Evolutionary conservation across 2,797 vertebrate genomes (phyloP), one percentile per base, ranked within the genome.

Genomic region (Tinamus major): DNA sequence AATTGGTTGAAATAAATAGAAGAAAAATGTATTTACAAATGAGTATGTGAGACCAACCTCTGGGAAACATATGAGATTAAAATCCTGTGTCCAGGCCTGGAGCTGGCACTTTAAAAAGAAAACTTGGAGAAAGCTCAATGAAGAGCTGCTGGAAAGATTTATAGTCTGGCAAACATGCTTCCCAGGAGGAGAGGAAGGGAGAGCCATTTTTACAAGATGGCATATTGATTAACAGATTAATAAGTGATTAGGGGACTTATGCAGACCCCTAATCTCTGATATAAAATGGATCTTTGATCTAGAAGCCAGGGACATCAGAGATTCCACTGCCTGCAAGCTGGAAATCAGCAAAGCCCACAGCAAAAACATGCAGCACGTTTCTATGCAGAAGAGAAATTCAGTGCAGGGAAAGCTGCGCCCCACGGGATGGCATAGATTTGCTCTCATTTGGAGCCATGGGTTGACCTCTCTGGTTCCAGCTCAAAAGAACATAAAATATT

Each of bases 61-160:
- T 84, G 74, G 70, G 42, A 87, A 91, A 70, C 37, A 70, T 3
- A 2, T 64, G 70, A 95, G 61, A 87, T 81, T 44, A 71, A 91
- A 95, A 84, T 70, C 56, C 21, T 70, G 13, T 77, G 77, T 77
- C 92, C 89, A 85, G 67, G 88, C 49, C 44, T 51, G 11, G 48
- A 74, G 67, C 74, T 94, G 85, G 67, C 48, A 63, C 72, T 89
- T 94, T 81, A 61, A 89, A 87, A 91, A 77, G 63, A 70, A 87
- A 74, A 88, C 33, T 76, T 70, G 79, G 82, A 95, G 87, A 58
- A 85, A 93, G 42, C 87, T 94, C 79, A 95, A 79, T 95, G 68
- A 96, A 93, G 85, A 91, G 35, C 42, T 92, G 56, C 63, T 89
- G 92, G 89, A 44, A 92, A 85, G 79, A 95, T 93, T 90, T 91